Conservation (phyloP, 1,140 invertebrate species). For the Drosophila ambigua region DNA sequence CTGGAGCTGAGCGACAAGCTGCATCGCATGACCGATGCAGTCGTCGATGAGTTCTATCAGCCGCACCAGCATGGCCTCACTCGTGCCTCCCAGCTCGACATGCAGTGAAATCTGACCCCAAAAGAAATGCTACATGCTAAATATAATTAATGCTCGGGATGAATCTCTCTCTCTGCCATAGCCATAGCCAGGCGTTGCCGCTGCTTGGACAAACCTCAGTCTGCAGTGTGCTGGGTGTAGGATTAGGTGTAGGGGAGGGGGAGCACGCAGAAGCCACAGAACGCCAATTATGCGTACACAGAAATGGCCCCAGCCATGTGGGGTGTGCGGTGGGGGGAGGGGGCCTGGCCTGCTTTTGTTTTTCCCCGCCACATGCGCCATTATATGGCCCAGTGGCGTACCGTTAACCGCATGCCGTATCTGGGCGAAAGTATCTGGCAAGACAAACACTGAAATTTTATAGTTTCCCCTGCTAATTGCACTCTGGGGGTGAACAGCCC, state of each 20-base stretch:
- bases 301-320: conserved; percentile 46
- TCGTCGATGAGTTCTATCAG: conserved; percentile 91
- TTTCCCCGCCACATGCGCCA: conserved; percentile 23
- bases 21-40: conserved; percentile 90
- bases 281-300: conserved; percentile 70
- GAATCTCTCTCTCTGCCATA: conserved; percentile 11
- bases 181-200: no score
- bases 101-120: no score
- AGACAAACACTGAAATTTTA: conserved; percentile 82
- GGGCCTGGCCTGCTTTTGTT: conserved; percentile 25
- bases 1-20: conserved; percentile 87
- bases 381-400: conserved; percentile 1
- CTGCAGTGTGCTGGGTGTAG: no score
- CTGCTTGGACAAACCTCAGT: no score
- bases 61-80: conserved; percentile 87
- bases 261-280: conserved; percentile 41
- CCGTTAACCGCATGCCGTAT: conserved; percentile 19
- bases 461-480: conserved; percentile 75
- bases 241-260: conserved; percentile 6
- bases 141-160: not conserved
- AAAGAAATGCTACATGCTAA: conserved; percentile 59
- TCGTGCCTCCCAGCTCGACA: no score
- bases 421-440: conserved; percentile 69
- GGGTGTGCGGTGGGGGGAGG: not conserved
- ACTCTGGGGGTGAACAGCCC: conserved; percentile 60